Evolutionary conservation across 1,140 invertebrate species (phyloP).

Genomic region (Aradophagus sp.): DNA sequence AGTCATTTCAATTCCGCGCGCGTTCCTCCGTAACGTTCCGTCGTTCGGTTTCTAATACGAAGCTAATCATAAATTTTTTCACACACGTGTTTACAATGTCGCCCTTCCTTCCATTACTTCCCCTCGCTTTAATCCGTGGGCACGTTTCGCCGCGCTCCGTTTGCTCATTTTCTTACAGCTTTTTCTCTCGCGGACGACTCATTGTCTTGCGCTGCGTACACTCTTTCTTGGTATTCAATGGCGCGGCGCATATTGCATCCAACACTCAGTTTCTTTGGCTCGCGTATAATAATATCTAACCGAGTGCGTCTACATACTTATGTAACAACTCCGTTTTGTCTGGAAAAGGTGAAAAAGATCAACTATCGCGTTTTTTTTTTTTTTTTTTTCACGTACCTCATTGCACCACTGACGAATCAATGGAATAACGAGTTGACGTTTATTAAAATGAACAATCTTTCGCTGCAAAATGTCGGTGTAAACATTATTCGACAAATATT

Average conservation of each 20-base stretch:
- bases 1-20: conserved; percentile 14
- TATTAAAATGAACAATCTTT: no score
- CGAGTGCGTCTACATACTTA: conserved; percentile 31
- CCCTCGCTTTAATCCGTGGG: conserved; percentile 35
- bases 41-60: conserved; percentile 30
- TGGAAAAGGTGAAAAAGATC: conserved; percentile 1
- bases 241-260: conserved; percentile 46
- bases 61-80: conserved; percentile 43
- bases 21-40: conserved; percentile 10
- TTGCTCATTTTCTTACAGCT: conserved; percentile 33
- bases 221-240: no score
- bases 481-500: no score
- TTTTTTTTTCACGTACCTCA: no score
- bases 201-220: no score
- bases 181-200: conserved; percentile 26
- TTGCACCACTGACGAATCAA: no score
- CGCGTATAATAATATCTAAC: conserved; percentile 28
- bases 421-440: no score
- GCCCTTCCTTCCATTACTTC: conserved; percentile 29
- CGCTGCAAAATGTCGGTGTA: no score
- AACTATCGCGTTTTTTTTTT: no score
- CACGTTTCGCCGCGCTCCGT: conserved; percentile 35
- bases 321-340: conserved; percentile 29
- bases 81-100: conserved; percentile 40
- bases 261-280: conserved; percentile 26